A percentile compares a stretch with the other conserved stretches of the same genome.
These are phyloP conservation scores for Hirtodrosophila alboralis DNA, from an alignment of 2,888 invertebrate genomes.

Conservation along the genomic window DNA sequence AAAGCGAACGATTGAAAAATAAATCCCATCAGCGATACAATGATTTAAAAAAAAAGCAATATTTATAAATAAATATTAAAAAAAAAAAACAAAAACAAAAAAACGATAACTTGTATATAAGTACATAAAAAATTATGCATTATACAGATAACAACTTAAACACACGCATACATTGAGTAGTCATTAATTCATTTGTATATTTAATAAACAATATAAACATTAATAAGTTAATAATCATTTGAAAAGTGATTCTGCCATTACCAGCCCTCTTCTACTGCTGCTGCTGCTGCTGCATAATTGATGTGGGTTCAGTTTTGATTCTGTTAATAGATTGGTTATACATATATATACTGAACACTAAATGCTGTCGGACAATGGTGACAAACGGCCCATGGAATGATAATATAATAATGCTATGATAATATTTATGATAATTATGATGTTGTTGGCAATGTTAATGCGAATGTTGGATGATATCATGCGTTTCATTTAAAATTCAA, in stretches of 20 bases:
- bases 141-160: conserved; percentile 23
- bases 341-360: neutral
- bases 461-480: conserved; percentile 39
- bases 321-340: conserved; percentile 33
- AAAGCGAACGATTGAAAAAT: conserved; percentile 54
- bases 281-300: conserved; percentile 34
- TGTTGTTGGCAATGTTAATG: conserved; percentile 10
- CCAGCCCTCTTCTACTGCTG: neutral
- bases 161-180: conserved; percentile 19
- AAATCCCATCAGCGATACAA: conserved; percentile 28
- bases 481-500: conserved; percentile 14
- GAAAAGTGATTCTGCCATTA: conserved; percentile 16
- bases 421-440: conserved; percentile 9
- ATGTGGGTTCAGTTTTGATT: conserved; percentile 36
- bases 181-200: conserved; percentile 44
- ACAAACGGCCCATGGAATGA: conserved; percentile 1
- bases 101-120: conserved; percentile 1
- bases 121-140: conserved; percentile 19
- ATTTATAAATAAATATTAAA: neutral
- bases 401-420: conserved; percentile 7
- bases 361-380: neutral
- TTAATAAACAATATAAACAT: conserved; percentile 54
- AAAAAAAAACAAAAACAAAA: neutral
- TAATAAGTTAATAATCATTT: conserved; percentile 56
- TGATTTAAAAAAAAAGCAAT: conserved; percentile 29